These are phyloP conservation scores for Mesopsocus fuscifrons DNA, from an alignment of 2,888 invertebrate species.

Conservation along the genomic window DNA sequence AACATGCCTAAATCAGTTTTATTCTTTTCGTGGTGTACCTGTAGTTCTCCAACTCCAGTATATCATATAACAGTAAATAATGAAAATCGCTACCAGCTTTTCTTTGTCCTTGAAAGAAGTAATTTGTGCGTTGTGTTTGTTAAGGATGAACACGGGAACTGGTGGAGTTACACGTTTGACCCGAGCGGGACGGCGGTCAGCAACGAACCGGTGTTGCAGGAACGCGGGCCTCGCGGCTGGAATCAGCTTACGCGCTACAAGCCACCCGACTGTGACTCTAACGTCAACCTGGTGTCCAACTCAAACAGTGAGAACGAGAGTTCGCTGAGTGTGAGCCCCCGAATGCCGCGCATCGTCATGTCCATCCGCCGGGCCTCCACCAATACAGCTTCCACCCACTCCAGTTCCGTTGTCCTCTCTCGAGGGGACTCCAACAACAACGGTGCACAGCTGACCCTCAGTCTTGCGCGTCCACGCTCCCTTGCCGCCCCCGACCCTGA, in stretches of 20 bases:
- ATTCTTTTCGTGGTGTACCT: no score
- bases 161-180: slow-evolving; percentile 75
- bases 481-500: slow-evolving; percentile 30
- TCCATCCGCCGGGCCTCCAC: neutral
- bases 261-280: neutral
- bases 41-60: no score
- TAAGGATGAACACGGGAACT: slow-evolving; percentile 68
- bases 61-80: no score
- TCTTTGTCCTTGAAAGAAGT: no score
- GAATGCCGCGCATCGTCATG: neutral
- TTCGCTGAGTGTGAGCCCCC: neutral
- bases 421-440: slow-evolving; percentile 6
- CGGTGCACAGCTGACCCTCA: neutral
- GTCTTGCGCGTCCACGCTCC: slow-evolving; percentile 6
- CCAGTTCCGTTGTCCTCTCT: neutral
- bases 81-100: no score
- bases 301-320: slow-evolving; percentile 2
- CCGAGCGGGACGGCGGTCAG: slow-evolving; percentile 28
- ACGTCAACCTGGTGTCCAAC: slow-evolving; percentile 4
- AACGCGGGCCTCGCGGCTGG: neutral
- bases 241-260: neutral
- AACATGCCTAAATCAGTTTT: no score
- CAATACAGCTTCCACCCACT: neutral
- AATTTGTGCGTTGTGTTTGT: no score
- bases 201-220: neutral